These are phyloP conservation scores for Conops quadrifasciatus DNA, from an alignment of 2,888 invertebrate genomes.

Conservation along the genomic window DNA sequence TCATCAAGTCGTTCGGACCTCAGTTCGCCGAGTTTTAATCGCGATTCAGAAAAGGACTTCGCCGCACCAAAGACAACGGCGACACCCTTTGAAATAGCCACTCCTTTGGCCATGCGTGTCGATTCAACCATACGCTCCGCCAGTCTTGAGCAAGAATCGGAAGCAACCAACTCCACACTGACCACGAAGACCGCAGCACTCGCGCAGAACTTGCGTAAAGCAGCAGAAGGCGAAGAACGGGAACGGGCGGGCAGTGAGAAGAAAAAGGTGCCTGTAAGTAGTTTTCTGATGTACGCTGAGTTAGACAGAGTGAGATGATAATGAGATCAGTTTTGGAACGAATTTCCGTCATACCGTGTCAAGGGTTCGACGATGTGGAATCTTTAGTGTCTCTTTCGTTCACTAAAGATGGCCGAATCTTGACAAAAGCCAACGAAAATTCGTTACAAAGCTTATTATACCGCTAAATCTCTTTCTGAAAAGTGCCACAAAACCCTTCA, in stretches of 20 bases:
- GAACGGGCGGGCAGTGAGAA: conserved; percentile 46
- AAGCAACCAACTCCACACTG: conserved; percentile 76
- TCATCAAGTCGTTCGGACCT: conserved; percentile 77
- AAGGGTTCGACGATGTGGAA: no score
- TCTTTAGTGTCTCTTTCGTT: no score
- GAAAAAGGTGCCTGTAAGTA: conserved; percentile 57
- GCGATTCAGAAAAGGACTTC: conserved; percentile 75
- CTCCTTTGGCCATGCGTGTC: conserved; percentile 55
- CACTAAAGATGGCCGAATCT: no score
- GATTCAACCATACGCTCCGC: conserved; percentile 59
- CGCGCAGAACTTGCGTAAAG: conserved; percentile 68
- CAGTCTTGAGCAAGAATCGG: conserved; percentile 73
- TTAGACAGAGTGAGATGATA: no score
- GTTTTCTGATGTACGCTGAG: no score
- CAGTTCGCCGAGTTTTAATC: conserved; percentile 75
- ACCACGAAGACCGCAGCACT: conserved; percentile 71
- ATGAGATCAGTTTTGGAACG: no score
- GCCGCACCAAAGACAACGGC: conserved; percentile 65
- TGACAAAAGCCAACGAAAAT: no score
- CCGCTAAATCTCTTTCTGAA: background rate
- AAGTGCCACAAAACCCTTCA: background rate
- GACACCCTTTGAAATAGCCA: conserved; percentile 54
- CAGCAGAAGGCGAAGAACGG: conserved; percentile 52
- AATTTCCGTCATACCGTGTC: no score
- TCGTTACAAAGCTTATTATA: background rate